Evolutionary conservation across 1,140 invertebrate species (phyloP).

Genomic region (Drosophila tropicalis): DNA sequence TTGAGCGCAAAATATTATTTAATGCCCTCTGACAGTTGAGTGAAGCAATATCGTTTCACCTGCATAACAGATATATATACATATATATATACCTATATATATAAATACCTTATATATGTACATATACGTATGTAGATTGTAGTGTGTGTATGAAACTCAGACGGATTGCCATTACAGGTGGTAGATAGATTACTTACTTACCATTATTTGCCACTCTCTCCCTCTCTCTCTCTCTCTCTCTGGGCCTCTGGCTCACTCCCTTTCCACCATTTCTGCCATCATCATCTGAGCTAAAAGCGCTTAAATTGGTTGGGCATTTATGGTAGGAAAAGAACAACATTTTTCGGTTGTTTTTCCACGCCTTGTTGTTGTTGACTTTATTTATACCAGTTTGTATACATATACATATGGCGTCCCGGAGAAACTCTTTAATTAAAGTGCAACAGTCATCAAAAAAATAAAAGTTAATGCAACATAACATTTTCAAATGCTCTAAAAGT

Average conservation of each 20-base stretch:
- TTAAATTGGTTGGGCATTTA: slow-evolving; percentile 36
- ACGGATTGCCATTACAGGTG: slow-evolving; percentile 66
- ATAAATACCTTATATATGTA: slow-evolving; percentile 5
- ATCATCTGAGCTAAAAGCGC: slow-evolving; percentile 14
- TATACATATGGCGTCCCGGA: slow-evolving; percentile 19
- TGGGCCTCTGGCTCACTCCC: neutral
- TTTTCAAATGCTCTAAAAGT: neutral
- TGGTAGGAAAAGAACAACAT: neutral
- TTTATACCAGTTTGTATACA: slow-evolving; percentile 34
- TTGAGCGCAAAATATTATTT: slow-evolving; percentile 76
- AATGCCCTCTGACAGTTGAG: slow-evolving; percentile 76
- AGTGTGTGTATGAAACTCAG: slow-evolving; percentile 46
- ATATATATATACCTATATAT: neutral
- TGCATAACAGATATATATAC: slow-evolving; percentile 61
- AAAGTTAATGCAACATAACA: neutral
- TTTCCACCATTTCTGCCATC: neutral
- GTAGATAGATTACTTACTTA: slow-evolving; percentile 33
- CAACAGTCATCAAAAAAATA: slow-evolving; percentile 12
- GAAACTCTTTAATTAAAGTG: slow-evolving; percentile 49
- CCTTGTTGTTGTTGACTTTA: slow-evolving; percentile 27
- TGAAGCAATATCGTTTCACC: slow-evolving; percentile 79
- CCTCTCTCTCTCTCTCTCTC: neutral
- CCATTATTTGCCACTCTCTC: slow-evolving; percentile 22
- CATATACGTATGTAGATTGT: slow-evolving; percentile 2
- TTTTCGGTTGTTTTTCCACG: slow-evolving; percentile 18